Evolutionary conservation across 2,888 invertebrate species (phyloP), one percentile per base, ranked within the genome.

Genomic region (Euzophera pinguis): DNA sequence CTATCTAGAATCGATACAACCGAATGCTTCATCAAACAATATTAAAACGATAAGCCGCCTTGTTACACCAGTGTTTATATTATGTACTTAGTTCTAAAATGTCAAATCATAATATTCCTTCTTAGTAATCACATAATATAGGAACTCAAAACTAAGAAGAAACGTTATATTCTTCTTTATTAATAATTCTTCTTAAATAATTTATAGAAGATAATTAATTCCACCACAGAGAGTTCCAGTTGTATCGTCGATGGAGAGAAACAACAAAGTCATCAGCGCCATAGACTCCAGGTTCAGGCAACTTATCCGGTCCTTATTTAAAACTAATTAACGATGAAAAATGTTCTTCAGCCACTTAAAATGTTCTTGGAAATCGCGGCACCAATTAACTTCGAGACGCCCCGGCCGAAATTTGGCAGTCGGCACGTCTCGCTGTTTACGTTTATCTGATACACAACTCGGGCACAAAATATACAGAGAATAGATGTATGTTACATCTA

Each of bases 361-460:
- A 53, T 66, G 63, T 74, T 78, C 71, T 71, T 55, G 62, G 69
- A 77, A 77, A 68, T 66, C 64, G 70, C 71, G 67, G 69, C 65
- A 69, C 78, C 78, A 81, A 84, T 80, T 81, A 79, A 76, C 73
- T 75, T 71, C 60, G 62, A 61, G 63, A 64, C 63, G 63, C 63
- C 42, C 43, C 22, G 12, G 64, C 63, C 56, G 70, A 75, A 78
- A 74, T 81, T 84, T 78, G 81, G 81, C 83, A 83, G 81, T 84
- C 77, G 80, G 81, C 83, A 84, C 82, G 84, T 79, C 68, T 67
- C 63, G 59, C 78, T 71, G 78, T 84, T 76, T 75, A 70, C 59
- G 72, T 67, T 59, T 66, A 78, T 79, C 77, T 67, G 80, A 82
- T 81, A 71, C n/a, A 7, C 1, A 14, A 16, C 9, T 39, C 9